Evolutionary conservation across 2,797 vertebrate genomes (phyloP), one percentile per base, ranked within the genome.

Genomic region (Rhabdophis nuchalis): DNA sequence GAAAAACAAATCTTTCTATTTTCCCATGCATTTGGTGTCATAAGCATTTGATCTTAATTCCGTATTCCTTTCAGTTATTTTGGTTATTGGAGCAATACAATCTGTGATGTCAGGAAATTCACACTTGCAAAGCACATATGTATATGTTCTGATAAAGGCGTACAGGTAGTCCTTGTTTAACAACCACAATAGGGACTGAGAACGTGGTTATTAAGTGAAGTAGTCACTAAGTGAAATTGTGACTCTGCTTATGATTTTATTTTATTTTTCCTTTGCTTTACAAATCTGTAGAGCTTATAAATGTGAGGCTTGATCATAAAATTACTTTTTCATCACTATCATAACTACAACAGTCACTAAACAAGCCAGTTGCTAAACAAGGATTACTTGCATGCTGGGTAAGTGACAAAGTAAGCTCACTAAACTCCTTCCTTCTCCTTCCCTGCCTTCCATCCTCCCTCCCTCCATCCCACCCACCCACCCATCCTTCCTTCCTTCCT

Each of bases 361-460:
- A 46, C 20, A 46, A 82, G 41, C 36, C 41, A 82, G 77, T 46
- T 46, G 20, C 10, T 77, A 77, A 77, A 77, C 36, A 41, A 77
- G 72, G 20, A 77, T 20, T 82, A 46, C 10, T 25, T 82, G 41
- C 25, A 82, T 82, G 20, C 41, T 46, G 72, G 36, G 41, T 23
- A 82, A 82, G 20, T 82, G 72, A 82, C 72, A 5, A 82, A 50
- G 27, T 53, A 53, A 86, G 13, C 27, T n/a, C 85, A 4, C 29
- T 23, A 3, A 82, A 29, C 13, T 85, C 8, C 16, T 82, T 12
- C 4, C 20, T 46, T 41, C 20, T 32, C 0, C n/a, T 14, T 68
- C 0, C n/a, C 2, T 68, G 0, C 13, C n/a, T 68, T 1, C 57
- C 23, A 10, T 0, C 13, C 5, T 61, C 1, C 1, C 11, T 61